Evolutionary conservation across 1,140 invertebrate genomes (phyloP).

Genomic region (Dinoponera quadriceps): DNA sequence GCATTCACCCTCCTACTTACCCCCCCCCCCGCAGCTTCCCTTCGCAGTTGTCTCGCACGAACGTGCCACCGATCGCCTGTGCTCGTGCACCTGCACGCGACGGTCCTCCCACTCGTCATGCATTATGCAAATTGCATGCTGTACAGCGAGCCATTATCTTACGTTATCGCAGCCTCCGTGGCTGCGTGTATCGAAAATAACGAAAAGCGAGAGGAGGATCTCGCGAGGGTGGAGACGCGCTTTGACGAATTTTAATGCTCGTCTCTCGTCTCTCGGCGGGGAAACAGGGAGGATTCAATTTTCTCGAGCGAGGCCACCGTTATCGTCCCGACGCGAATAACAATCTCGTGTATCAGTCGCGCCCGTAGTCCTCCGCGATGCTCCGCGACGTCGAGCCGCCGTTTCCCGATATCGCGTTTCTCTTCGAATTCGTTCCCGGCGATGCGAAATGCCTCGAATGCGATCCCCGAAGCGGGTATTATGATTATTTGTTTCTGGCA

Average conservation of each 20-base stretch:
- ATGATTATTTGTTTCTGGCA: conserved; percentile 43
- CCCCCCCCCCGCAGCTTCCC: neutral
- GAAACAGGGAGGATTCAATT: neutral
- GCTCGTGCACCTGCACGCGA: conserved; percentile 30
- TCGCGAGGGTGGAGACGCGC: neutral
- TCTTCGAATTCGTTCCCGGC: neutral
- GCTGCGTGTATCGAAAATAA: neutral
- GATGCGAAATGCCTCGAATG: no score
- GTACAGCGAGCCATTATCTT: neutral
- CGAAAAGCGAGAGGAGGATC: neutral
- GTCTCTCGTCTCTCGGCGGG: neutral
- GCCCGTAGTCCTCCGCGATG: neutral
- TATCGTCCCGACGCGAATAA: neutral
- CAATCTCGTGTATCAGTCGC: neutral
- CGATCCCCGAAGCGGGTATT: conserved; percentile 2
- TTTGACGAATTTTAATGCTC: neutral
- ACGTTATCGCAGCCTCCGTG: neutral
- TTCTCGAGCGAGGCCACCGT: neutral
- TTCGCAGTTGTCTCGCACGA: conserved; percentile 17
- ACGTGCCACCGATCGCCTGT: neutral
- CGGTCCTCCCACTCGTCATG: conserved; percentile 13
- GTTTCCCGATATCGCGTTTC: neutral
- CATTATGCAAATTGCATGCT: conserved; percentile 34
- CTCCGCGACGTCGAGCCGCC: neutral
- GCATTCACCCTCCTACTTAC: neutral